Evolutionary conservation across 2,113 vertebrate species (phyloP).

Genomic region (Poeciliopsis turrubarensis): DNA sequence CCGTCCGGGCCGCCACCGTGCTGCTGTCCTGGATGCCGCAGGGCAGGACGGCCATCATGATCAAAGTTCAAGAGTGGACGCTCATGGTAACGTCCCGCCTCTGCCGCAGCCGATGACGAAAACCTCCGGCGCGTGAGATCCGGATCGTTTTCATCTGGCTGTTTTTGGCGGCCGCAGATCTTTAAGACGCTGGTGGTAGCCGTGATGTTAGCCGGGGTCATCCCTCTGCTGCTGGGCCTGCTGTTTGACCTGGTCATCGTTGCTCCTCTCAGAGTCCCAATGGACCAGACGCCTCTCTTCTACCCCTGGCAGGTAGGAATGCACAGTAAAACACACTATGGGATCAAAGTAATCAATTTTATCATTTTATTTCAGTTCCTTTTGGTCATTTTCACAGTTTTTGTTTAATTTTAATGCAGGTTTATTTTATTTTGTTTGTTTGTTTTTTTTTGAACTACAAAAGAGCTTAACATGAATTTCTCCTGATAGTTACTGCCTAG

Average conservation of each 20-base stretch:
- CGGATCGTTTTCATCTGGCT: neutral
- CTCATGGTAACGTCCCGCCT: slow-evolving; percentile 83
- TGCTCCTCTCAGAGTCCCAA: slow-evolving; percentile 91
- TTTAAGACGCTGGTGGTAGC: slow-evolving; percentile 93
- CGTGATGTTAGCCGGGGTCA: slow-evolving; percentile 88
- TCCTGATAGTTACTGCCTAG: no score
- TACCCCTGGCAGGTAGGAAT: slow-evolving; percentile 95
- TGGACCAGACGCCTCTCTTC: slow-evolving; percentile 97
- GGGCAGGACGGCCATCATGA: slow-evolving; percentile 89
- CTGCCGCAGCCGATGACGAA: neutral
- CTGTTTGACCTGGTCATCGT: slow-evolving; percentile 95
- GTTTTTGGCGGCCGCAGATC: slow-evolving; percentile 77
- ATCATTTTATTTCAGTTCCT: neutral
- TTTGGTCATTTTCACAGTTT: neutral
- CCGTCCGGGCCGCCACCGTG: slow-evolving; percentile 89
- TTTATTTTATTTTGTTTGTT: no score
- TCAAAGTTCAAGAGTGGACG: slow-evolving; percentile 96
- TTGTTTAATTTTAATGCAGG: neutral
- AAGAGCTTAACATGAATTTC: neutral
- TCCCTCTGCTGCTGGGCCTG: slow-evolving; percentile 91
- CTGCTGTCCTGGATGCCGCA: slow-evolving; percentile 97
- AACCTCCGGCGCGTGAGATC: neutral
- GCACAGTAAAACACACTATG: neutral
- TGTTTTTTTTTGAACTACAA: neutral
- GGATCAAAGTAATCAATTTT: neutral